Evolutionary conservation across 2,888 invertebrate species (phyloP), one percentile per base, ranked within the genome.

Genomic region (Agrenia bidenticulata): DNA sequence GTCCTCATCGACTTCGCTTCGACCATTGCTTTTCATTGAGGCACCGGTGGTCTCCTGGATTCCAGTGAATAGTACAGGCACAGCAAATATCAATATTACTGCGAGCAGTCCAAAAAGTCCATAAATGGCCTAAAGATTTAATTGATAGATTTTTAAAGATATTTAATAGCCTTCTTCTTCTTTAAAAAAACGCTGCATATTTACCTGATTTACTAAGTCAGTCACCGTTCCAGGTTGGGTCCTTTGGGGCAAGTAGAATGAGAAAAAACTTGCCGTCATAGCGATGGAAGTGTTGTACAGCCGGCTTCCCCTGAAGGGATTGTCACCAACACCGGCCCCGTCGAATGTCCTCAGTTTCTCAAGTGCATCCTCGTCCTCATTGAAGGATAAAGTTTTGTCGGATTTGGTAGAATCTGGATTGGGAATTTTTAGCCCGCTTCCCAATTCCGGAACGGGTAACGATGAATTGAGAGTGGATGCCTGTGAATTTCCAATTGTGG

Each of bases 121-220:
- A 53, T 63, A 66, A 45, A 69, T 65, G 1, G 62, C 54, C 63
- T 66, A 24, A 15, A n/a, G n/a, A n/a, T n/a, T n/a, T n/a, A n/a
- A n/a, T n/a, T n/a, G n/a, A n/a, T n/a, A n/a, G n/a, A n/a, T n/a
- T n/a, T n/a, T n/a, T n/a, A n/a, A n/a, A n/a, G n/a, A n/a, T n/a
- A n/a, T n/a, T n/a, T n/a, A n/a, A n/a, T n/a, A n/a, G n/a, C n/a
- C n/a, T n/a, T n/a, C n/a, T n/a, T n/a, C n/a, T n/a, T n/a, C n/a
- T n/a, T n/a, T n/a, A n/a, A n/a, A n/a, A n/a, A n/a, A n/a, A n/a
- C n/a, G n/a, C n/a, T n/a, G n/a, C n/a, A n/a, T n/a, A 55, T 21
- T 32, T 23, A 71, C 73, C 68, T 73, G 73, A 41, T 73, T 73
- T 1, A 71, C 73, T 19, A 69, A 54, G 39, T 71, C 67, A 0